phyloP scores from a whole-genome alignment of 2,113 vertebrate genomes.

The Python bivittatus region DNA sequence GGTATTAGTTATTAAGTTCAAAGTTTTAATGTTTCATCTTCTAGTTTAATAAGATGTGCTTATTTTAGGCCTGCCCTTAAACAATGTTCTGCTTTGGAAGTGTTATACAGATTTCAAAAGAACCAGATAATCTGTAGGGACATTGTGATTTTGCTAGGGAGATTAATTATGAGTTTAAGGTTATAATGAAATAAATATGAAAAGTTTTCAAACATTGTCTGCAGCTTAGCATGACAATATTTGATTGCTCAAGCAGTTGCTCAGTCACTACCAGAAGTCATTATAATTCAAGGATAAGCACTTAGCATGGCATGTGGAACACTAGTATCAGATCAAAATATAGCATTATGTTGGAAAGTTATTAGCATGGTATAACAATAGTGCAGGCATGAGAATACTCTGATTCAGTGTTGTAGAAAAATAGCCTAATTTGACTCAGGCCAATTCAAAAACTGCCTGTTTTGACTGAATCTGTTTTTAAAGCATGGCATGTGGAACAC shows the following conservation, averaged over 20 bases:
- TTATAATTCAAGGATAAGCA: not conserved
- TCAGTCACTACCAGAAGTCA: not conserved
- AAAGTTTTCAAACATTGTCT: constrained; percentile 1
- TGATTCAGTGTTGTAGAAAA: not conserved
- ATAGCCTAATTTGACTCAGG: not conserved
- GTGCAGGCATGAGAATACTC: not conserved
- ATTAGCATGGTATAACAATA: not conserved
- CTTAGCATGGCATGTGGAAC: not conserved
- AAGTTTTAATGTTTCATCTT: not conserved
- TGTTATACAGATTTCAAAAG: constrained; percentile 1
- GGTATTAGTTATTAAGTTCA: not conserved
- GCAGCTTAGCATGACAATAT: not conserved
- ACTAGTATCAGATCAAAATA: not conserved
- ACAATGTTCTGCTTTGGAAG: not conserved
- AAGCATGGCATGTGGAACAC: too few species aligned
- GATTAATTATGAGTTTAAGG: not conserved
- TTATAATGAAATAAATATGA: not conserved
- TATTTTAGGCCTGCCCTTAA: not conserved
- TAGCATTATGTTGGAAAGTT: not conserved
- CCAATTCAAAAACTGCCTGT: not conserved
- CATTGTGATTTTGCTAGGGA: not conserved
- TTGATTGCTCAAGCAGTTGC: not conserved
- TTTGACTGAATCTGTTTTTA: not conserved
- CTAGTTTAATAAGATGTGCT: not conserved
- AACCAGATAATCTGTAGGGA: not conserved